Evolutionary conservation across 2,888 invertebrate species (phyloP).

Genomic region (Oligia strigilis): DNA sequence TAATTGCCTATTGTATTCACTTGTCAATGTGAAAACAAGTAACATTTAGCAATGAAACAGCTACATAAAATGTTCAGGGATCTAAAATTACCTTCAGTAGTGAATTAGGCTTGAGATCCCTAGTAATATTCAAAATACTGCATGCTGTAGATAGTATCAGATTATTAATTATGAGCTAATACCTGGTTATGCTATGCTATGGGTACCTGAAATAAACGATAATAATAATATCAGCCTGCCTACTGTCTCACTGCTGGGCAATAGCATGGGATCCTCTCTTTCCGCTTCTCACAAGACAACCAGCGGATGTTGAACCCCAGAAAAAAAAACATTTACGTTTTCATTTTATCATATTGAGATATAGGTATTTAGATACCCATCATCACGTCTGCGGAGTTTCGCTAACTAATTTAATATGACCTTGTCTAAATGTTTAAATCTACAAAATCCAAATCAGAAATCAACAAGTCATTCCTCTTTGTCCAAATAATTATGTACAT

Average conservation of each 20-base stretch:
- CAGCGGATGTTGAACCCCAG: too few relatives aligned
- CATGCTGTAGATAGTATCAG: neutral
- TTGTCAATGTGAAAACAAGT: neutral
- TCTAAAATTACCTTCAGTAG: neutral
- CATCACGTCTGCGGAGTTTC: too few relatives aligned
- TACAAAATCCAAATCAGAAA: neutral
- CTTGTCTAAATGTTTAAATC: too few relatives aligned
- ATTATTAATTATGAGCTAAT: neutral
- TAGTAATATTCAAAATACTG: neutral
- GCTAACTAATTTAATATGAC: too few relatives aligned
- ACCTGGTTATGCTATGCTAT: too few relatives aligned
- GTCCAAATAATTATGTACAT: neutral
- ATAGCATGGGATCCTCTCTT: neutral
- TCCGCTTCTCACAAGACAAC: neutral
- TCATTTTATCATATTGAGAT: too few relatives aligned
- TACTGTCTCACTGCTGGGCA: too few relatives aligned
- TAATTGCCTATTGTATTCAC: slow-evolving; percentile 36
- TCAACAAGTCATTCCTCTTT: neutral
- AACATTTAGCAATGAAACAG: neutral
- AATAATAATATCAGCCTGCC: neutral
- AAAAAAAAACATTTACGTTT: too few relatives aligned
- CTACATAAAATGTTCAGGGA: neutral
- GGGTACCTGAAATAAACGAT: too few relatives aligned
- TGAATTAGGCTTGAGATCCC: neutral
- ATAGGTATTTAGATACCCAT: too few relatives aligned